Evolutionary conservation across 2,113 vertebrate species (phyloP).

Genomic region (Ceyx margarethae): DNA sequence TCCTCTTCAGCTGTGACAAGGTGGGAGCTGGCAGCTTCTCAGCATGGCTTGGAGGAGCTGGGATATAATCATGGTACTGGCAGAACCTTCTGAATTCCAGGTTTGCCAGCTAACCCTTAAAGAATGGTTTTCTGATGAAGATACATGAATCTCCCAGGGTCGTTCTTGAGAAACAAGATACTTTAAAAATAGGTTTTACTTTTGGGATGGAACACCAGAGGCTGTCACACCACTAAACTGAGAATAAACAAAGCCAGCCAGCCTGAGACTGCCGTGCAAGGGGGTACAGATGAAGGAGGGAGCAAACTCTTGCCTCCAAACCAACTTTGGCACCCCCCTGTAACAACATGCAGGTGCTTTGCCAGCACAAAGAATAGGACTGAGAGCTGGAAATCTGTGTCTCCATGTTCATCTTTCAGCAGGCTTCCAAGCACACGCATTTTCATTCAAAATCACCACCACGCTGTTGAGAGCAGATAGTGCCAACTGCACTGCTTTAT

Average conservation of each 20-base stretch:
- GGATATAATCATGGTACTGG: not conserved
- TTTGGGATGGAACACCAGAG: conserved; percentile 24
- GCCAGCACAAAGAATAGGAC: conserved; percentile 12
- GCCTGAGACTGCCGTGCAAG: not conserved
- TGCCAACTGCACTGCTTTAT: conserved; percentile 63
- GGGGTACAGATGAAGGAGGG: not conserved
- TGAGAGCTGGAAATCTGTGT: conserved; percentile 13
- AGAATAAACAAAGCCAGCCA: conserved; percentile 41
- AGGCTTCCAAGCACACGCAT: conserved; percentile 41
- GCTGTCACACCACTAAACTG: conserved; percentile 27
- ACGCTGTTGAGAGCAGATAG: conserved; percentile 51
- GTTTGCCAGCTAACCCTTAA: not conserved
- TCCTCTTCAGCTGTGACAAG: not conserved
- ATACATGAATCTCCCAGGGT: not conserved
- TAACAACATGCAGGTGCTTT: conserved; percentile 43
- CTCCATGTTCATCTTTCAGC: conserved; percentile 45
- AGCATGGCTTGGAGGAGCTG: not conserved
- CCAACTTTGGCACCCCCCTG: conserved; percentile 17
- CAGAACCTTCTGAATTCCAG: not conserved
- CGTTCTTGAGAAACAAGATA: conserved; percentile 5
- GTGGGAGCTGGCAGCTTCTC: not conserved
- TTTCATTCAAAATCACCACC: conserved; percentile 47
- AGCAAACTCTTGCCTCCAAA: conserved; percentile 12
- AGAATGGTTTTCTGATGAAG: conserved; percentile 11
- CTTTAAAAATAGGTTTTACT: conserved; percentile 24